phyloP scores from a whole-genome alignment of 2,113 vertebrate genomes.

The Narcine bancroftii region DNA sequence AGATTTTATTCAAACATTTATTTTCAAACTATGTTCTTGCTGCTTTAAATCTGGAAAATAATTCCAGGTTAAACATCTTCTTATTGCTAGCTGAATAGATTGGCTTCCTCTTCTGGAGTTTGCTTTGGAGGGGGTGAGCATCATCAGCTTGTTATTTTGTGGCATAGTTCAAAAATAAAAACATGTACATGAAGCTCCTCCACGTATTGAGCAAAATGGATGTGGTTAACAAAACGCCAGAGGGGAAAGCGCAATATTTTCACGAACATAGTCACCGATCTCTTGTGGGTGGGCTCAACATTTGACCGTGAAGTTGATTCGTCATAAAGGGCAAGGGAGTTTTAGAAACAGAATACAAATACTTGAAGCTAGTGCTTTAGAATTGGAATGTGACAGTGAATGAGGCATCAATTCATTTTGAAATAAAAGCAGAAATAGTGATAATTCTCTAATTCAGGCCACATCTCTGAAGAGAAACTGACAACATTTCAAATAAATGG shows the following conservation, averaged over 20 bases:
- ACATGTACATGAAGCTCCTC: neutral
- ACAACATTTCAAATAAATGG: too few species aligned
- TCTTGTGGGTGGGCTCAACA: neutral
- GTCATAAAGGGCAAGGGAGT: neutral
- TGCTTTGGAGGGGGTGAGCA: neutral
- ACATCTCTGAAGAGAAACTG: too few species aligned
- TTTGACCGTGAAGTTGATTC: neutral
- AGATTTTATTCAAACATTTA: neutral
- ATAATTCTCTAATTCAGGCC: too few species aligned
- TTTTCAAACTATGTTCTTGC: neutral
- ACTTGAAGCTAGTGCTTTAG: neutral
- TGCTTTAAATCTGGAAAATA: neutral
- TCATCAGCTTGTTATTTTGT: neutral
- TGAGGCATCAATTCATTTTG: neutral
- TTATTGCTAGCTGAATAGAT: neutral
- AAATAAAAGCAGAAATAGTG: too few species aligned
- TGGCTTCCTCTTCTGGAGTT: neutral
- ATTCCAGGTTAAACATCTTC: constrained; percentile 8
- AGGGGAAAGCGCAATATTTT: neutral
- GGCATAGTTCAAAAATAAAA: neutral
- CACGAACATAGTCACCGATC: neutral
- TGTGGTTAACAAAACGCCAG: neutral
- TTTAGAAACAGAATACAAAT: neutral
- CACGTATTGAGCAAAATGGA: neutral
- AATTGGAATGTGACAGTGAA: neutral